Evolutionary conservation across 2,113 vertebrate genomes (phyloP), one percentile per base, ranked within the genome.

Genomic region (Coracopsis vasa): DNA sequence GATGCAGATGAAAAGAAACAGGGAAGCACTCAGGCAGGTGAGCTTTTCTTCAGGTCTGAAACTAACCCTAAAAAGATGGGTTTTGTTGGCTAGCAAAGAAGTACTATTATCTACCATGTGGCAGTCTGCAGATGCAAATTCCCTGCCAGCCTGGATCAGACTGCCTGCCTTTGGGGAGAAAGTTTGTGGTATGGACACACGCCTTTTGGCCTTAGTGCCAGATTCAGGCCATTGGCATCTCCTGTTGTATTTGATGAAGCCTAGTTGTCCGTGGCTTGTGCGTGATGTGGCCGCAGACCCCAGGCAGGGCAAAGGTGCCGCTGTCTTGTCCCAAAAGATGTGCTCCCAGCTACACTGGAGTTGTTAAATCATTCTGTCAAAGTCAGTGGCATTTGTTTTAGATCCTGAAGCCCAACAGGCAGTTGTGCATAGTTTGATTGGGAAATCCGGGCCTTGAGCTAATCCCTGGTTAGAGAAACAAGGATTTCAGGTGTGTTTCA

Each of bases 211-310:
- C 42, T 33, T 60, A 78, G 50, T 35, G 56, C 8, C 41, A 74
- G 23, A n/a, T 21, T 65, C 7, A 18, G 67, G 44, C 53, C 37
- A 4, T 15, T 48, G 50, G 13, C 2, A 2, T 80, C 58, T 83
- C 35, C 58, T 1, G 0, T 44, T 69, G 35, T 56, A 11, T 77
- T 88, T 19, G 24, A 10, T 65, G 53, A 80, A 86, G 41, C 33
- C 13, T 73, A 0, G 0, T 17, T 50, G 37, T 56, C 42, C 4
- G 2, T 51, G 21, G 20, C 42, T 87, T 2, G 0, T 58, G 74
- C 4, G 3, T 85, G 31, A 21, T 28, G 24, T 65, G 50, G 16
- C 60, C 19, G 6, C 2, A 24, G 53, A 60, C 16, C 18, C 51
- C 56, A 64, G 35, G 17, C 33, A 71, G 60, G 39, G 11, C 42